Evolutionary conservation across 2,113 vertebrate genomes (phyloP), one percentile per base, ranked within the genome.

Genomic region (Ictidomys tridecemlineatus): DNA sequence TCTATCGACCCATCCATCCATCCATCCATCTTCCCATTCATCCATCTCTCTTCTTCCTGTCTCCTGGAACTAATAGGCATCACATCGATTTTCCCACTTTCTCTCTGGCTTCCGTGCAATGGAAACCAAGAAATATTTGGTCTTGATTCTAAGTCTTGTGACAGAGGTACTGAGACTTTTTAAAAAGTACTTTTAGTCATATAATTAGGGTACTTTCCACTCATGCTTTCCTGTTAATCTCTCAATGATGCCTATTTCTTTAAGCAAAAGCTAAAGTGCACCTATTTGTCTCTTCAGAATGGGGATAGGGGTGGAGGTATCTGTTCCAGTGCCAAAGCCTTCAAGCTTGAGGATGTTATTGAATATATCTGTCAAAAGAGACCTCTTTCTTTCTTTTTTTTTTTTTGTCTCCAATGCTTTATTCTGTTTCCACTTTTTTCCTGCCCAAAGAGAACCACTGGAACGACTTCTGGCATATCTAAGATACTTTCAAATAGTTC

Each of bases 351-450:
- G 34, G n/a, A 70, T 85, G 39, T 78, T 90, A 89, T 1, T 77
- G 34, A 87, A 42, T 39, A 12, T 65, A 80, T 92, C 85, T 90
- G 51, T 70, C 89, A 92, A 88, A 73, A 91, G 12, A 93, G 69
- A 93, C 48, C 24, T 73, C 69, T 78, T 67, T 92, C 88, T 82
- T 90, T 65, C 45, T 45, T 61, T 86, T 82, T 95, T 63, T 51
- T 51, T 51, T 13, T 51, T 51, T 48, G 48, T 48, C 87, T 96
- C 83, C 80, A 74, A 28, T 84, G 67, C 56, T 51, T 92, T 61
- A 84, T 56, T 92, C 74, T 92, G 51, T 91, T 97, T 97, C 89
- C 77, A 92, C 65, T 92, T 83, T 45, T 58, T 85, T 96, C 67
- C n/a, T 85, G 51, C 63, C 80, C 89, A 89, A 82, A 67, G 4